Evolutionary conservation across 1,140 invertebrate species (phyloP).

Genomic region (Drosophila arawakana): DNA sequence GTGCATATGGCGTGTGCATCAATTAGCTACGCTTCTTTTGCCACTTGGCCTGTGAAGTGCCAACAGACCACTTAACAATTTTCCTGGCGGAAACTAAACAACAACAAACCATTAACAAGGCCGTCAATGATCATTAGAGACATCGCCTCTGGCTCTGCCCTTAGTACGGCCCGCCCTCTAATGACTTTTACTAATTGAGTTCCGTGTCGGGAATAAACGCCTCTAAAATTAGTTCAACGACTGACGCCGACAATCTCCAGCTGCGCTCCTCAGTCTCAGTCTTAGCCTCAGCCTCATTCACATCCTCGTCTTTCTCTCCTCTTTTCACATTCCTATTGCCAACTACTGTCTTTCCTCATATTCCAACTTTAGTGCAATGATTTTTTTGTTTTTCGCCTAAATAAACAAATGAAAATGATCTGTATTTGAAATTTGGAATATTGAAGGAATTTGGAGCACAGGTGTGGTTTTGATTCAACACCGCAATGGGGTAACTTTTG

Average conservation of each 20-base stretch:
- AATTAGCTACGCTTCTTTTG: slow-evolving; percentile 27
- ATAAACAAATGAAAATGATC: slow-evolving; percentile 54
- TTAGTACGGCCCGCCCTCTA: slow-evolving; percentile 13
- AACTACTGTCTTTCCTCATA: slow-evolving; percentile 8
- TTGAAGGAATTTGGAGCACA: slow-evolving; percentile 63
- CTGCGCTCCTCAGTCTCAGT: slow-evolving; percentile 20
- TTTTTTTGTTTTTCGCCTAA: slow-evolving; percentile 41
- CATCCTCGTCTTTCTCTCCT: background rate
- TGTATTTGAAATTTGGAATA: slow-evolving; percentile 15
- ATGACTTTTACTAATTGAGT: slow-evolving; percentile 63
- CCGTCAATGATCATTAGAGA: slow-evolving; percentile 56
- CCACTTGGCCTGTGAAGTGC: slow-evolving; percentile 50
- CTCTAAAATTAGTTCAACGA: slow-evolving; percentile 36
- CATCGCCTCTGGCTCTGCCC: background rate
- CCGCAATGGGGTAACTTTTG: background rate
- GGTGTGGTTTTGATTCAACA: slow-evolving; percentile 50
- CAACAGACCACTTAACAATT: slow-evolving; percentile 71
- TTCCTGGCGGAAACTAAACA: slow-evolving; percentile 74
- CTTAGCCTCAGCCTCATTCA: background rate
- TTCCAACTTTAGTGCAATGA: slow-evolving; percentile 4
- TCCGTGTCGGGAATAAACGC: slow-evolving; percentile 31
- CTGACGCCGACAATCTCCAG: slow-evolving; percentile 34
- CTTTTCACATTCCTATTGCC: slow-evolving; percentile 4
- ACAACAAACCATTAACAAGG: slow-evolving; percentile 74
- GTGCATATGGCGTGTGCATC: slow-evolving; percentile 62